These are phyloP conservation scores for Batillaria attramentaria DNA, from an alignment of 1,140 invertebrate genomes.

Conservation along the genomic window DNA sequence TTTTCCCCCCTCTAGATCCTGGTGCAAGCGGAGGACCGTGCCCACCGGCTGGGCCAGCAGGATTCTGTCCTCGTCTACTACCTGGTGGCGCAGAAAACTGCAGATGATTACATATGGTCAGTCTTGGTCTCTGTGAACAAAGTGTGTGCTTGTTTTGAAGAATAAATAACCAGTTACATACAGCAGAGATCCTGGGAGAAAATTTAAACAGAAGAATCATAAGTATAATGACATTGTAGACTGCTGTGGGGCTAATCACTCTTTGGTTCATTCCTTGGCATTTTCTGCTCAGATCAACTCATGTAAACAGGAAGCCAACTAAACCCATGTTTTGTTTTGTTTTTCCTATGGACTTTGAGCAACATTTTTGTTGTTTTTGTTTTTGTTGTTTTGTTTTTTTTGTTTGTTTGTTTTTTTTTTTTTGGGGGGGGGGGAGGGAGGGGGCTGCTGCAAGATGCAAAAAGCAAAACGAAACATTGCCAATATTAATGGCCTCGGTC, in stretches of 20 bases:
- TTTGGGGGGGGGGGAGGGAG: neutral
- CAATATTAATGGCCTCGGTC: too few species aligned
- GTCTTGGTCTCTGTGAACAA: neutral
- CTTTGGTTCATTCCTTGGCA: too few species aligned
- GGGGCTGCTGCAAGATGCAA: constrained; percentile 77
- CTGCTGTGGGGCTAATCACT: too few species aligned
- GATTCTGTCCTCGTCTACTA: constrained; percentile 83
- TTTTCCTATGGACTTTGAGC: neutral
- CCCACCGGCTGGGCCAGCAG: constrained; percentile 93
- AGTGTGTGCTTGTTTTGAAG: neutral
- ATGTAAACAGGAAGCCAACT: too few species aligned
- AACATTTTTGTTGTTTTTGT: neutral
- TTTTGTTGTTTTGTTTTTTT: neutral
- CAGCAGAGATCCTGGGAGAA: neutral
- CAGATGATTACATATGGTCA: constrained; percentile 91
- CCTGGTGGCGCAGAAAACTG: constrained; percentile 88
- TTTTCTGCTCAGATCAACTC: too few species aligned
- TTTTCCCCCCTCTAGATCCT: too few species aligned
- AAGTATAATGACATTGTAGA: neutral
- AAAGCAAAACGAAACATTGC: too few species aligned
- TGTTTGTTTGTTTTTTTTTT: neutral
- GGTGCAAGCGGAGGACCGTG: constrained; percentile 89
- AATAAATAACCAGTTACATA: neutral
- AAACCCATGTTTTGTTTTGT: neutral
- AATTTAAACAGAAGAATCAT: neutral